Conservation (phyloP, 2,113 vertebrate genomes). For the Glaucidium brasilianum region DNA sequence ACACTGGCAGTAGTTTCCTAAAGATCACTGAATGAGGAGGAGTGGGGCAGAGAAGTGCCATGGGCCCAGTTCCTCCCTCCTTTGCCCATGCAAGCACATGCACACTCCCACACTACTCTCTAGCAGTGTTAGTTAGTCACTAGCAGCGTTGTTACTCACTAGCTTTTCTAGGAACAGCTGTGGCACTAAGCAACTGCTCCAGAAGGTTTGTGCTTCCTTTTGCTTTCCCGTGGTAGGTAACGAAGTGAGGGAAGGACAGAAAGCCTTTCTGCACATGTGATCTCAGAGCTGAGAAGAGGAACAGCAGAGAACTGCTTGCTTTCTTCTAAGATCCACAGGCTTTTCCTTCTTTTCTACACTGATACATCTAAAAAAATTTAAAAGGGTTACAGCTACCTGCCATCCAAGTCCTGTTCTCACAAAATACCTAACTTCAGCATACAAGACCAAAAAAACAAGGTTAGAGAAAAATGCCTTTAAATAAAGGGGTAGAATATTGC, state of each 20-base stretch:
- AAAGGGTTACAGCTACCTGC: neutral
- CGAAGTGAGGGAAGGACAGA: neutral
- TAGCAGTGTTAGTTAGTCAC: no score
- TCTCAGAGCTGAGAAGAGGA: neutral
- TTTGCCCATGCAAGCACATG: neutral
- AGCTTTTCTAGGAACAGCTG: neutral
- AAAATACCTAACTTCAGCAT: neutral
- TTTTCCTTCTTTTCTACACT: neutral
- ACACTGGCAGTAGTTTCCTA: neutral
- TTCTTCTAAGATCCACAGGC: neutral
- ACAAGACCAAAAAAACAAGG: neutral
- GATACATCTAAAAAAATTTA: rapidly evolving
- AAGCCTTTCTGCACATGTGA: neutral
- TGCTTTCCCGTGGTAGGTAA: neutral
- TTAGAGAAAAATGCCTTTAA: neutral
- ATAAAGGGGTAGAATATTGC: neutral
- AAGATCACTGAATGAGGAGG: no score
- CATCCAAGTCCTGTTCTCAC: neutral
- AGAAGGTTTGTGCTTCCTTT: neutral
- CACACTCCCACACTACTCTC: no score
- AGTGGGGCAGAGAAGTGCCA: neutral
- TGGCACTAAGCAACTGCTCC: neutral
- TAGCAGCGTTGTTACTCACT: no score
- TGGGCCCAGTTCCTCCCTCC: rapidly evolving
- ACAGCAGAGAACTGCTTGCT: neutral